These are phyloP conservation scores for Lasaia peninsularis DNA, from an alignment of 1,140 invertebrate genomes.

Conservation along the genomic window DNA sequence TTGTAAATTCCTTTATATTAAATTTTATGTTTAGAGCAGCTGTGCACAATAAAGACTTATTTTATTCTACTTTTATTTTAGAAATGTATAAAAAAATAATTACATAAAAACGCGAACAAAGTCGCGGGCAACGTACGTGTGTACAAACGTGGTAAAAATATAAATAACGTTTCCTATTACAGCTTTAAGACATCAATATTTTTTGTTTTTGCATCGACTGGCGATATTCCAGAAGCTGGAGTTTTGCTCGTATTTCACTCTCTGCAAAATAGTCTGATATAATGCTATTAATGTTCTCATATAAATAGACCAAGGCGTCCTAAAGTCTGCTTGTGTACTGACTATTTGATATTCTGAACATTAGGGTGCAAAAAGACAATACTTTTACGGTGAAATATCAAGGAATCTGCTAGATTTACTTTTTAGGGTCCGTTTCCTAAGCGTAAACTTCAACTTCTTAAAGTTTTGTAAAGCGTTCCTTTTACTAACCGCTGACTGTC, in stretches of 20 bases:
- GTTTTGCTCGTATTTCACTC: slow-evolving; percentile 59
- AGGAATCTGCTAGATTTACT: no score
- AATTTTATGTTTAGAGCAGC: no score
- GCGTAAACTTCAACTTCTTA: no score
- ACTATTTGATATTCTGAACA: neutral
- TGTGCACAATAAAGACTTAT: no score
- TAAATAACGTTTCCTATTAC: slow-evolving; percentile 29
- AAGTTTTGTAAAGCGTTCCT: no score
- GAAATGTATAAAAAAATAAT: no score
- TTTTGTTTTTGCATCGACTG: slow-evolving; percentile 27
- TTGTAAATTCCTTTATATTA: no score
- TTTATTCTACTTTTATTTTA: no score
- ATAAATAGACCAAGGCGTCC: slow-evolving; percentile 53
- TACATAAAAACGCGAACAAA: no score
- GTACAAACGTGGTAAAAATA: neutral
- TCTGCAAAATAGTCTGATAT: slow-evolving; percentile 58
- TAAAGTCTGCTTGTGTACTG: slow-evolving; percentile 35
- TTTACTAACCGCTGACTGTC: no score
- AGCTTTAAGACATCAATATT: slow-evolving; percentile 22
- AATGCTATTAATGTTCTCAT: slow-evolving; percentile 57
- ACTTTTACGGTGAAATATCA: neutral
- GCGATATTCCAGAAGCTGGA: slow-evolving; percentile 40
- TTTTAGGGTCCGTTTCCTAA: no score
- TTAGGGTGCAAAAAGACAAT: neutral
- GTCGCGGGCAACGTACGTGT: no score